Evolutionary conservation across 2,888 invertebrate genomes (phyloP).

Genomic region (Ormia ochracea): DNA sequence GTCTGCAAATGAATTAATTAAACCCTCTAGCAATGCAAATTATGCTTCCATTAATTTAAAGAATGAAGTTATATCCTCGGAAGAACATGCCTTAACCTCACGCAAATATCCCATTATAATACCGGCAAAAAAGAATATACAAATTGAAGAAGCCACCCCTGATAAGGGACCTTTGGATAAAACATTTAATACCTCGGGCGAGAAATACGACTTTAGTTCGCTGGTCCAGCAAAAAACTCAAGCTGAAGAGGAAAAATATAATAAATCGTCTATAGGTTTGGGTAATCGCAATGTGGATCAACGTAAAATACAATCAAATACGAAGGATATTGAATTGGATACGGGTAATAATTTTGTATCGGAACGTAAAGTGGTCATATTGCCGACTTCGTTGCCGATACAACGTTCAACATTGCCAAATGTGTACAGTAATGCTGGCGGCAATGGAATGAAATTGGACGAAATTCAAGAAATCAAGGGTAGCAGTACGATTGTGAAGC

Average conservation of each 20-base stretch:
- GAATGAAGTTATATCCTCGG: constrained; percentile 71
- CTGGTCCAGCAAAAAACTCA: constrained; percentile 5
- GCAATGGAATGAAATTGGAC: constrained; percentile 76
- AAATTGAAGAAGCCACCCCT: constrained; percentile 8
- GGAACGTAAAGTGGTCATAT: constrained; percentile 72
- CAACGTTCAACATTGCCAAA: constrained; percentile 75
- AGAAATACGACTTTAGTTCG: constrained; percentile 49
- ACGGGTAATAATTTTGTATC: constrained; percentile 76
- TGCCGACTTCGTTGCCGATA: constrained; percentile 74
- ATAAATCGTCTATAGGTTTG: constrained; percentile 68
- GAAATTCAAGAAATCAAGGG: constrained; percentile 75
- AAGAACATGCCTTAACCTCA: constrained; percentile 27
- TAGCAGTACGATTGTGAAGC: constrained; percentile 71
- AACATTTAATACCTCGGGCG: constrained; percentile 39
- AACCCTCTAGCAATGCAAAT: constrained; percentile 67
- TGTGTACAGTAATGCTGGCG: constrained; percentile 76
- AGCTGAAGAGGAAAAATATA: constrained; percentile 73
- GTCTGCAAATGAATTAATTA: constrained; percentile 74
- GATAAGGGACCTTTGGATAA: constrained; percentile 52
- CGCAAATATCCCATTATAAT: constrained; percentile 39
- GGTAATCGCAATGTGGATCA: constrained; percentile 72
- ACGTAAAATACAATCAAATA: constrained; percentile 77
- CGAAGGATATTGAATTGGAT: constrained; percentile 76
- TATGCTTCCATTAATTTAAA: constrained; percentile 71
- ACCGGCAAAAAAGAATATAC: constrained; percentile 32